Evolutionary conservation across 2,113 vertebrate species (phyloP), one percentile per base, ranked within the genome.

Genomic region (Pao palembangensis): DNA sequence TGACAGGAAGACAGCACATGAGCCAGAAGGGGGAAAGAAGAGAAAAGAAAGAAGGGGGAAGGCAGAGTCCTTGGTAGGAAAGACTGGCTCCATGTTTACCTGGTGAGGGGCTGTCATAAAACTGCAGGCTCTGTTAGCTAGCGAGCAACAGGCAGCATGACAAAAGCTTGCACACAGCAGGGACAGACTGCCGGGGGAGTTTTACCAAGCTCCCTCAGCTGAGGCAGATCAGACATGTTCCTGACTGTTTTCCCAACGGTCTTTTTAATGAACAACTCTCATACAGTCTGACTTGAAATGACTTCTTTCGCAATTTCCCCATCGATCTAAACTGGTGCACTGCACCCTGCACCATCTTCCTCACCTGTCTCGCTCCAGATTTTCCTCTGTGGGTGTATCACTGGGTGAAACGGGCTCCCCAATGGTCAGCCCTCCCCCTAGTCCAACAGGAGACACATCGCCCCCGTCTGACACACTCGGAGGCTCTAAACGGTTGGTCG

Each of bases 361-460:
- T 90, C 72, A 95, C 94, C 92, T 95, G 51, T 93, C 92, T 16
- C 90, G 93, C 14, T 94, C 94, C 0, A 80, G 38, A 13, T 19
- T 86, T 20, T 96, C 94, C 18, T 95, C 94, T 8, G 54, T 0
- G 46, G 69, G 71, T 5, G 48, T 51, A 28, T 94, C 88, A 38
- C 58, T 42, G 18, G 73, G 65, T 3, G 64, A 63, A 48, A 67
- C 12, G 18, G 84, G 69, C 57, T 91, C 91, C 56, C 66, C 74
- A 6, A 70, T 5, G 8, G 3, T 48, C 38, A 60, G 65, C 28
- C 55, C 65, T 58, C 59, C 47, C 10, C 19, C 62, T 10, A 46
- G 47, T 8, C 69, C 63, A 0, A 69, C 46, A 4, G 88, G 86
- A 54, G 88, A 86, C 52, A 78, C 34, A 1, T 90, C 88, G 0